Base-by-base conservation (phyloP, 1,140 invertebrate genomes). In the Schlechtendalia chinensis region DNA sequence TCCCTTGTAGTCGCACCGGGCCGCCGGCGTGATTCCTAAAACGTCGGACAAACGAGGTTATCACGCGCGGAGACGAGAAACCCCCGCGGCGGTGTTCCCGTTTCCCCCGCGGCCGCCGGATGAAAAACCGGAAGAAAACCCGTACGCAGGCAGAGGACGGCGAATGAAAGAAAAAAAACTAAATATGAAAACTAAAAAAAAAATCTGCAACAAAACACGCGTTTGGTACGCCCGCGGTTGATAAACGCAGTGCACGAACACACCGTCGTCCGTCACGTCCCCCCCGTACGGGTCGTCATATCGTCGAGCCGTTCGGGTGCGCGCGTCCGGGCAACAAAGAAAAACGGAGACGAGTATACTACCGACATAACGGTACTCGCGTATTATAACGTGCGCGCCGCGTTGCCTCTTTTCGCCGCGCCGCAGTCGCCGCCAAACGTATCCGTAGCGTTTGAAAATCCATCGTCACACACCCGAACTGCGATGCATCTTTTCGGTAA, bases 1-100 rank as follows among this genome's bases (percentile, higher is more conserved):
- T 54, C 74, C 80, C n/a, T 67, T 63, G 59, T 83, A 83, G 16
- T 47, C 29, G 29, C 82, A 83, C 12, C 82, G 67, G 47, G 56
- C 17, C 19, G 53, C 17, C 19, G 53, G 17, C 17, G 47, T 19
- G 11, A 81, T 39, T n/a, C 69, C 79, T 81, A 58, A 79, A 39
- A n/a, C n/a, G n/a, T n/a, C 27, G 6, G 17, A 50, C 29, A 45
- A 67, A 63, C 11, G 50, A n/a, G n/a, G n/a, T n/a, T n/a, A n/a
- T n/a, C n/a, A n/a, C n/a, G n/a, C n/a, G n/a, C n/a, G n/a, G n/a
- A n/a, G n/a, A n/a, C n/a, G n/a, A n/a, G n/a, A n/a, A n/a, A n/a
- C n/a, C n/a, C n/a, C n/a, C n/a, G n/a, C n/a, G n/a, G n/a, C n/a
- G n/a, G n/a, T n/a, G n/a, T n/a, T n/a, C n/a, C n/a, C n/a, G n/a